These are phyloP conservation scores for Callithrix jacchus DNA, from an alignment of 2,113 vertebrate species.

Conservation along the genomic window DNA sequence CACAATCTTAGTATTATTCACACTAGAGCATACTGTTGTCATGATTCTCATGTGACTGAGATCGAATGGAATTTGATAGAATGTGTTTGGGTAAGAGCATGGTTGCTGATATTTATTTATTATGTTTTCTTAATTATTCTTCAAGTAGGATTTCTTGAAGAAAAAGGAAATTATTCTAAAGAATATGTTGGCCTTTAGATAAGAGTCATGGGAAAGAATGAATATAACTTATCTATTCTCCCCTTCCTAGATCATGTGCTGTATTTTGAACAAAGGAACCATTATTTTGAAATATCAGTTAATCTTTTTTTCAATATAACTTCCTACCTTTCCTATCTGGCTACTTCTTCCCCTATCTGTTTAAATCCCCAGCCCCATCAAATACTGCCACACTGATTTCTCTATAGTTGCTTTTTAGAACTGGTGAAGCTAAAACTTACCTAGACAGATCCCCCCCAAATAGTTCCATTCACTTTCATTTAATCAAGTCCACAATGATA, in stretches of 20 bases:
- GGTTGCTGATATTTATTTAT: background rate
- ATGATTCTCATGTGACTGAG: background rate
- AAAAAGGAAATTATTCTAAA: background rate
- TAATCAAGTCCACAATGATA: background rate
- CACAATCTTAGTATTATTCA: background rate
- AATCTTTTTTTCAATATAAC: background rate
- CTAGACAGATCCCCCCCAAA: background rate
- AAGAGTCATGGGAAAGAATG: background rate
- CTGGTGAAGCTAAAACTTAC: background rate
- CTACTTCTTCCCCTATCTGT: background rate
- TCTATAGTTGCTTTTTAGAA: background rate
- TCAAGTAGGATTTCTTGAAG: background rate
- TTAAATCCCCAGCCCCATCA: background rate
- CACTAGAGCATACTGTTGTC: background rate
- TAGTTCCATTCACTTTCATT: background rate
- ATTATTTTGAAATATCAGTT: background rate
- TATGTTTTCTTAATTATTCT: background rate
- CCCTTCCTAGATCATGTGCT: background rate
- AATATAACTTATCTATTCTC: background rate
- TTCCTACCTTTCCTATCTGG: background rate
- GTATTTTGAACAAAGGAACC: background rate
- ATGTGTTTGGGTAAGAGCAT: background rate
- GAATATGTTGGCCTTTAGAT: background rate
- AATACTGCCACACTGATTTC: background rate
- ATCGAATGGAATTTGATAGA: background rate